These are phyloP conservation scores for Probaryconus sp. DNA, from an alignment of 1,140 invertebrate genomes.

Conservation along the genomic window DNA sequence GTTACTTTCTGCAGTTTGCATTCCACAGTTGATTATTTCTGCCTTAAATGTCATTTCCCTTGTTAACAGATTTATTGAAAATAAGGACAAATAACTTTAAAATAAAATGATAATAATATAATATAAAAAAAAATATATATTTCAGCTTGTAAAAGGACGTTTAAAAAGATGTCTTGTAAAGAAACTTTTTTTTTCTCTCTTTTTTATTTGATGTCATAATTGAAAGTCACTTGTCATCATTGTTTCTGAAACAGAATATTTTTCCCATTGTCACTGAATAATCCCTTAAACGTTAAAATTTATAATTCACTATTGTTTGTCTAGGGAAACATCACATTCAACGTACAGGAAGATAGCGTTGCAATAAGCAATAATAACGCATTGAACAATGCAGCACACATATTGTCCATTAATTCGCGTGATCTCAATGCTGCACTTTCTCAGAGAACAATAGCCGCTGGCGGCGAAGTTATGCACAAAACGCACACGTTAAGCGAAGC, in stretches of 20 bases:
- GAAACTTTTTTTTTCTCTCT: no score
- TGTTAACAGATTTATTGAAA: no score
- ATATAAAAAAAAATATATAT: no score
- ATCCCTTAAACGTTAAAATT: no score
- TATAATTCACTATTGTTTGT: constrained; percentile 52
- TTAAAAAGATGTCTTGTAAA: no score
- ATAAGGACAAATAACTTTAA: no score
- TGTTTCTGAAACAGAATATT: no score
- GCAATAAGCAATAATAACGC: constrained; percentile 80
- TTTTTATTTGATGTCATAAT: no score
- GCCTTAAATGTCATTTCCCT: background rate
- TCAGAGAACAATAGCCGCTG: constrained; percentile 93
- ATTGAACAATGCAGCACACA: constrained; percentile 82
- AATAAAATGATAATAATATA: no score
- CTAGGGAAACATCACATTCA: constrained; percentile 87
- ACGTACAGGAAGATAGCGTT: constrained; percentile 83
- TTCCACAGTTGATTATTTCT: background rate
- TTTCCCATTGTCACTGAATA: constrained; percentile 14
- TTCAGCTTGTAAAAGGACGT: no score
- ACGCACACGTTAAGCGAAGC: constrained; percentile 91
- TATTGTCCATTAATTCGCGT: constrained; percentile 85
- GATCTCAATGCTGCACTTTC: constrained; percentile 88
- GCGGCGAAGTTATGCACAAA: constrained; percentile 96
- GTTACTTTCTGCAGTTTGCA: constrained; percentile 19
- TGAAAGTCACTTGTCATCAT: no score